Base-by-base conservation (phyloP, 2,113 vertebrate species). In the Ptilonorhynchus violaceus region DNA sequence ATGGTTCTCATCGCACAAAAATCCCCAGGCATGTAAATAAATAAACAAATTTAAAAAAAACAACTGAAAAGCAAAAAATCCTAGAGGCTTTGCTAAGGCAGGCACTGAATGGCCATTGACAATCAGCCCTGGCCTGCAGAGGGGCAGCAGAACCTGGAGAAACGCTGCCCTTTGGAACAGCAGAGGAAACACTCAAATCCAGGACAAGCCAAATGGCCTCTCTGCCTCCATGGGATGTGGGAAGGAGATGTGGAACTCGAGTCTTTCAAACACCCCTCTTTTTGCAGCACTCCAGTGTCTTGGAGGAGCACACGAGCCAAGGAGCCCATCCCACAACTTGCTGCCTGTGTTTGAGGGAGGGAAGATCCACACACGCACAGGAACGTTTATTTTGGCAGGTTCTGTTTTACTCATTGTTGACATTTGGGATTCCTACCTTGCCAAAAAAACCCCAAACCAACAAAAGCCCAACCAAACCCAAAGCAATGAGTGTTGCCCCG, bases 281-380 rank as follows among this genome's bases (percentile, higher is more conserved):
- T 31, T 27, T 13, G 3, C 21, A 68, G 35, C 1, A 8, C 19
- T 53, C 0, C 1, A 15, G 9, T 7, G 39, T n/a, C 91, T 56
- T 8, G 24, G 23, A 73, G 41, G 6, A 77, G 28, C 31, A 37
- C 13, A 14, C 10, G 15, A 55, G 78, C 25, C 25, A 37, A 42
- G 0, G 0, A n/a, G 60, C 21, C 39, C 52, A 64, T 35, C 30
- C 21, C 10, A 35, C 4, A 22, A 7, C 9, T 91, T 12, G 18
- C 25, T 77, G 73, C 92, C 50, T 49, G 31, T 22, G 15, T 39
- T 35, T 35, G 41, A 22, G 37, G 30, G 60, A 15, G 15, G 47
- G 52, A 59, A 63, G 52, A 94, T 52, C 80, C 49, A 9, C 49
- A 60, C 19, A 37, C 2, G 1, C 47, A 47, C 17, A 13, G 16